Evolutionary conservation across 2,797 vertebrate species (phyloP).

Genomic region (Meda fulgida): DNA sequence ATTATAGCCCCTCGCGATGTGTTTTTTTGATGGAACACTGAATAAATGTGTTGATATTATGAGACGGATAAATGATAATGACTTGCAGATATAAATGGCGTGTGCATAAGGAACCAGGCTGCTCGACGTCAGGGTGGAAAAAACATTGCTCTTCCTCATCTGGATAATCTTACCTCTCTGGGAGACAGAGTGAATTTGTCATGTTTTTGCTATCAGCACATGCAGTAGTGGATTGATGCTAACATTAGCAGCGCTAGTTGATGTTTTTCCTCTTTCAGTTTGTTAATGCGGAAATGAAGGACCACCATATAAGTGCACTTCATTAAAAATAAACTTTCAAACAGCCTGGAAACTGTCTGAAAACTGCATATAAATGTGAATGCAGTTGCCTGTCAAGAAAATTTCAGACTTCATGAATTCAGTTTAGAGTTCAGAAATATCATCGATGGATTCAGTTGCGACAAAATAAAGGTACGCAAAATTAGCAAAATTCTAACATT

Average conservation of each 20-base stretch:
- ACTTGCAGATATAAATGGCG: slow-evolving; percentile 53
- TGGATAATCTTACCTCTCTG: slow-evolving; percentile 21
- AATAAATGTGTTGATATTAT: slow-evolving; percentile 61
- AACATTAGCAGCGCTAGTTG: slow-evolving; percentile 43
- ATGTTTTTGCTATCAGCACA: slow-evolving; percentile 50
- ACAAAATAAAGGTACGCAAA: no score
- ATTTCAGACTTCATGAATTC: no score
- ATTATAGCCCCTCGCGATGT: slow-evolving; percentile 33
- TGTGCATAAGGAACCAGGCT: slow-evolving; percentile 42
- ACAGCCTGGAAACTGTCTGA: background rate
- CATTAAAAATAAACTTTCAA: slow-evolving; percentile 3
- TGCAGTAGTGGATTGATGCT: slow-evolving; percentile 51
- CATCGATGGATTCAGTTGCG: no score
- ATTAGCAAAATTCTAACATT: no score
- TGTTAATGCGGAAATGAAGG: slow-evolving; percentile 19
- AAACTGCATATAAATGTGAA: background rate
- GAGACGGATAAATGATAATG: slow-evolving; percentile 55
- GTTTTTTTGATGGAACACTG: slow-evolving; percentile 46
- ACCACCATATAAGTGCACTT: background rate
- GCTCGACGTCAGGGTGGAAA: slow-evolving; percentile 10
- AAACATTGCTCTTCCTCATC: slow-evolving; percentile 41
- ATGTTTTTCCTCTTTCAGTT: slow-evolving; percentile 1
- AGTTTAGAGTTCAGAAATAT: no score
- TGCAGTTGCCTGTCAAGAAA: no score
- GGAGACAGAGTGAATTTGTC: slow-evolving; percentile 41